Evolutionary conservation across 1,140 invertebrate species (phyloP), one percentile per base, ranked within the genome.

Genomic region (Diabrotica virgifera): DNA sequence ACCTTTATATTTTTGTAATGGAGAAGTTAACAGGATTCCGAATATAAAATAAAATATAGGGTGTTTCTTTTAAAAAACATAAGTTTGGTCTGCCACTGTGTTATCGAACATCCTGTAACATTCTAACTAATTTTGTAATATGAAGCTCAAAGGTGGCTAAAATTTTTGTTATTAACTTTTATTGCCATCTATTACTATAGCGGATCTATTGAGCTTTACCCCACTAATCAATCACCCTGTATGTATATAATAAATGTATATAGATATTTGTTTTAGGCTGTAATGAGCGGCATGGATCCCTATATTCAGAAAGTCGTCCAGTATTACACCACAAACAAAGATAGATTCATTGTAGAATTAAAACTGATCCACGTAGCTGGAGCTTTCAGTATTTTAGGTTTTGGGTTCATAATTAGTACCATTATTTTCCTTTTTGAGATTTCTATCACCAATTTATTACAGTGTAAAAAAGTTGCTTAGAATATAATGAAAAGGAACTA

Each of bases 351-450:
- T 6, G 68, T 72, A 11, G 71, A 71, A 67, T 55, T 74, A 36
- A 70, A 70, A 57, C 65, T 64, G 64, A 14, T 62, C 8, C 73
- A 74, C 46, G 69, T 74, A n/a, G 51, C 68, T 63, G 73, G 73
- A 50, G 66, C 68, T 51, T 74, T 74, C 52, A 71, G 59, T 36
- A 53, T 71, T 52, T 63, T 74, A 59, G 14, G 54, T 36, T 13
- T 70, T 24, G 73, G 73, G 52, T 60, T 60, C 40, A 51, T 64
- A 2, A 54, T 68, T 11, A 62, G 63, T 35, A 46, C 51, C 10
- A 9, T 68, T 10, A 9, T 59, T 10, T 64, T 65, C 66, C 0
- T 70, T 9, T 51, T 65, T 6, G 69, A 70, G 52, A 37, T 65
- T 14, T 11, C 12, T 57, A 66, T 51, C 55, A 37, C 12, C 54